Evolutionary conservation across 1,140 invertebrate genomes (phyloP).

Genomic region (Stegodyphus dumicola): DNA sequence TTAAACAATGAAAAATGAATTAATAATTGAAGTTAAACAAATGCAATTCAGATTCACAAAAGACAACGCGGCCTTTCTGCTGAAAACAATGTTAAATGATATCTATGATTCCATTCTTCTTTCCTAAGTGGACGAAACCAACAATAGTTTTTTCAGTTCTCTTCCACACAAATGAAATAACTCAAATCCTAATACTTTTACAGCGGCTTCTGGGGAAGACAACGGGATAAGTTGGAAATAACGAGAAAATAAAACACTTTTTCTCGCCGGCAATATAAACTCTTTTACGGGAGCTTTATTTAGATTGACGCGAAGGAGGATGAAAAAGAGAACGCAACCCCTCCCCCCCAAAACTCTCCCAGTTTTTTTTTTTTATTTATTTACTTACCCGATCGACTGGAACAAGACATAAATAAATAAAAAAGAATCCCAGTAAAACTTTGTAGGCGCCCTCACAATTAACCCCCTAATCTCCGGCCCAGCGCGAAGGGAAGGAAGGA

Average conservation of each 20-base stretch:
- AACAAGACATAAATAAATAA: constrained; percentile 25
- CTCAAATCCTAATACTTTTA: constrained; percentile 37
- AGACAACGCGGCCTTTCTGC: too few species aligned
- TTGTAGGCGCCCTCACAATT: constrained; percentile 21
- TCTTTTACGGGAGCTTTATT: constrained; percentile 43
- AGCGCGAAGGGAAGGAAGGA: not conserved
- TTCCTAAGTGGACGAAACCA: not conserved
- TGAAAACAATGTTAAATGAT: too few species aligned
- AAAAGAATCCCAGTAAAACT: constrained; percentile 29
- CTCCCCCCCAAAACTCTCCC: too few species aligned
- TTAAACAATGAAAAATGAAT: too few species aligned
- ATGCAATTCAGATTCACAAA: too few species aligned
- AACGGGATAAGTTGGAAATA: constrained; percentile 29
- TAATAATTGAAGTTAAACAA: too few species aligned
- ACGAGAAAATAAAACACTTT: constrained; percentile 34
- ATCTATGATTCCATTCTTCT: not conserved
- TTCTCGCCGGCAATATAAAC: constrained; percentile 13
- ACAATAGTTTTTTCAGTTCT: not conserved
- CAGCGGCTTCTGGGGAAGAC: not conserved
- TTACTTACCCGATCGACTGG: not conserved
- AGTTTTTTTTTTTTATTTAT: not conserved
- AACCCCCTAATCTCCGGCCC: constrained; percentile 41
- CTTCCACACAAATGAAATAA: constrained; percentile 28
- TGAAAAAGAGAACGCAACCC: too few species aligned
- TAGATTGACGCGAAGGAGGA: constrained; percentile 27